Conservation (phyloP, 2,797 vertebrate genomes). For the Fringilla coelebs region DNA sequence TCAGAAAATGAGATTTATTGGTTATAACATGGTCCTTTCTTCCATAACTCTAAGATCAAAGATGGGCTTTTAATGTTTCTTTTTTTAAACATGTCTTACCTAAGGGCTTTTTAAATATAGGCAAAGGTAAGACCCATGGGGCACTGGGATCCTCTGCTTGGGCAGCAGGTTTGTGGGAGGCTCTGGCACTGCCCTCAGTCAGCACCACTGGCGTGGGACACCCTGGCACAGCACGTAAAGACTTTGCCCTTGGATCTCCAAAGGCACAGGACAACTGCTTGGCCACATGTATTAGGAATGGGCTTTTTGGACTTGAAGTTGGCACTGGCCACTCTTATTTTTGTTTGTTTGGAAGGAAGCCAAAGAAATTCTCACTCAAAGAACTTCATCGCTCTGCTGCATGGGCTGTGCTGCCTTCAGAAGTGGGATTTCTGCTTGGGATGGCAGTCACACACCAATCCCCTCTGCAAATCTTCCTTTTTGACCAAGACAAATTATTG, state of each 20-base stretch:
- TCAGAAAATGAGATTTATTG: background rate
- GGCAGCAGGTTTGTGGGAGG: background rate
- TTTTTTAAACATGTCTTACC: background rate
- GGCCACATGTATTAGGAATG: background rate
- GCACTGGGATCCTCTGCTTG: background rate
- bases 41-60: background rate
- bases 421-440: background rate
- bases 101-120: background rate
- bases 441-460: background rate
- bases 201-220: background rate
- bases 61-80: background rate
- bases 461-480: background rate
- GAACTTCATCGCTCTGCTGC: background rate
- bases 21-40: background rate
- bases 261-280: background rate
- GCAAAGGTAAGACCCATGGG: background rate
- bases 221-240: background rate
- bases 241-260: background rate
- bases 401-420: background rate
- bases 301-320: background rate
- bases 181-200: background rate
- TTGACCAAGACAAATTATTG: background rate
- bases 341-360: background rate
- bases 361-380: background rate
- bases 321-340: background rate